These are phyloP conservation scores for Perca fluviatilis DNA, from an alignment of 2,113 vertebrate species.

Conservation along the genomic window DNA sequence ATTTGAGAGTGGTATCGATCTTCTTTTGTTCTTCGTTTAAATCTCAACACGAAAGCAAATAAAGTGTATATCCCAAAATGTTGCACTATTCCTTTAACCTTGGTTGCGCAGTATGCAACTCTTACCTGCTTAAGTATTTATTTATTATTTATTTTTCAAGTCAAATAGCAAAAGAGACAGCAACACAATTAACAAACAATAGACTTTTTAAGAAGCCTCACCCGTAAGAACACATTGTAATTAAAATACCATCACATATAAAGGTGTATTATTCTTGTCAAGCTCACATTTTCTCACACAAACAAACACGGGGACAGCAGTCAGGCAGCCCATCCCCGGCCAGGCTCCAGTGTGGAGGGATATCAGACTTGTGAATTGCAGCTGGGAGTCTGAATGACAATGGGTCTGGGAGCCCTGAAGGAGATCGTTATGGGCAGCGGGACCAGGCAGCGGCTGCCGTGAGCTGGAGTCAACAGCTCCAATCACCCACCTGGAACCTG, in stretches of 20 bases:
- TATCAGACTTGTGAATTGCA: conserved; percentile 75
- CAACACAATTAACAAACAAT: conserved; percentile 20
- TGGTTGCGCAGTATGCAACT: neutral
- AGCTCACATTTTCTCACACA: conserved; percentile 41
- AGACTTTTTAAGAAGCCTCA: conserved; percentile 8
- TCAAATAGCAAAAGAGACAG: conserved; percentile 26
- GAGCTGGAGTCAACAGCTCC: conserved; percentile 68
- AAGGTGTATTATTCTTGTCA: conserved; percentile 49
- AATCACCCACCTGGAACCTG: conserved; percentile 78
- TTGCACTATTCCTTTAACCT: neutral
- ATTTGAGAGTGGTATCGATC: neutral
- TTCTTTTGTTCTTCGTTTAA: neutral
- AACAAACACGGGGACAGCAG: conserved; percentile 45
- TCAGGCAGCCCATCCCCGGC: conserved; percentile 47
- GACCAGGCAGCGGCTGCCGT: conserved; percentile 58
- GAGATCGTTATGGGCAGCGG: conserved; percentile 72
- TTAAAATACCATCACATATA: conserved; percentile 41
- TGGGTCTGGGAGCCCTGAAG: conserved; percentile 70
- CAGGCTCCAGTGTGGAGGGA: conserved; percentile 78
- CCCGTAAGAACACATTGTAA: conserved; percentile 30
- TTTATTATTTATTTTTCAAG: conserved; percentile 9
- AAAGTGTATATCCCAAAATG: neutral
- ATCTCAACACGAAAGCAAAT: neutral
- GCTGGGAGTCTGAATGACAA: conserved; percentile 76
- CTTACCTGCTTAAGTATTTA: neutral